Evolutionary conservation across 2,113 vertebrate genomes (phyloP), one percentile per base, ranked within the genome.

Genomic region (Naja naja): DNA sequence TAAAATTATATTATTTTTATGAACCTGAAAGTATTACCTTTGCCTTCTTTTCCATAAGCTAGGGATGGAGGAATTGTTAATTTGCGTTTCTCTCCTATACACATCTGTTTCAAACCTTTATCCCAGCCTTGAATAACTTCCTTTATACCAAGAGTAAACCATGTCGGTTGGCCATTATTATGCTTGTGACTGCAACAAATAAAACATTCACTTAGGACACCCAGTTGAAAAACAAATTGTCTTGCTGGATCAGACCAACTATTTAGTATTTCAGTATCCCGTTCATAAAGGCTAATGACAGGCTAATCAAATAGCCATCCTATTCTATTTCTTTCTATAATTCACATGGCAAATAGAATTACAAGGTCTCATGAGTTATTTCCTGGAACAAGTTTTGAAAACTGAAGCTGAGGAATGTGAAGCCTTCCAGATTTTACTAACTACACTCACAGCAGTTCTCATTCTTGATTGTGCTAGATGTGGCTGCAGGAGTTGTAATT

Each of bases 111-210:
- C 94, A 99, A 96, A 90, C 99, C 99, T 94, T 97, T 99, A 96
- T 99, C 99, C 99, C 99, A 99, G 90, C 99, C 99, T 96, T 97
- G 98, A 92, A 99, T 97, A 81, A 97, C 98, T 96, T 99, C 99
- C 95, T 94, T 96, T 93, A 98, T 98, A 92, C 99, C 99, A 96
- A 99, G 97, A 0, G 99, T 99, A 96, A 99, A 99, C 99, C 99
- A 99, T 52, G 99, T 98, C 69, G 99, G 98, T 39, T 99, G 98
- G 27, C 97, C 98, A 93, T 99, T 98, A 90, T 99, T 99, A 60
- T 98, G 95, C 90, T 97, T 97, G 95, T 98, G 98, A 95, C 99
- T 99, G 97, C 64, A 97, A 93, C 94, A 91, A 20, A 90, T 55
- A 91, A 74, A 93, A 7, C 45, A 69, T 45, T 7, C 53, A 2